Conservation (phyloP, 2,113 vertebrate species). For the Heptranchias perlo region DNA sequence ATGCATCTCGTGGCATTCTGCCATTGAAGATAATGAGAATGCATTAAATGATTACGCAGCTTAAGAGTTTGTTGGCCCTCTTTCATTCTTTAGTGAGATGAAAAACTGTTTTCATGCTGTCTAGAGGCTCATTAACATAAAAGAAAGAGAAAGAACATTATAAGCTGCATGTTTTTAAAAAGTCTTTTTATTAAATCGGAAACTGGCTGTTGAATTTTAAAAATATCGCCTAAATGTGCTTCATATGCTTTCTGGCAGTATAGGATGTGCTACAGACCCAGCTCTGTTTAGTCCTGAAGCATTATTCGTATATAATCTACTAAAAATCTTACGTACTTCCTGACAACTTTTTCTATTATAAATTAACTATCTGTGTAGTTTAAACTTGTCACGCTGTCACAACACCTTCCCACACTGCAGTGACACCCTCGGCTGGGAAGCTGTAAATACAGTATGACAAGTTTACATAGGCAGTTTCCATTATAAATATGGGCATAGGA, state of each 20-base stretch:
- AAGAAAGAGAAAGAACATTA: background rate
- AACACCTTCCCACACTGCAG: background rate
- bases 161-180: background rate
- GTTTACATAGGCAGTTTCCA: background rate
- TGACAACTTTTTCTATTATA: background rate
- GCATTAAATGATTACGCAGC: background rate
- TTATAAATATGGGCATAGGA: background rate
- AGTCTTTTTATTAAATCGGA: background rate
- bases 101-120: background rate
- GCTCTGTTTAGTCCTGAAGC: background rate
- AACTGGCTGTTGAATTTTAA: background rate
- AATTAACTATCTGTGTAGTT: background rate
- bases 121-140: background rate
- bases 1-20: background rate
- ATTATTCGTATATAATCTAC: background rate
- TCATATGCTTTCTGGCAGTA: background rate
- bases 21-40: background rate
- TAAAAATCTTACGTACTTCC: background rate
- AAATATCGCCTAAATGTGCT: background rate
- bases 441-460: background rate
- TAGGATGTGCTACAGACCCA: background rate
- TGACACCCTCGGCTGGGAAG: background rate
- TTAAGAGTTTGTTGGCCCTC: background rate
- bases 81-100: background rate
- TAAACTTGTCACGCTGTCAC: background rate